Evolutionary conservation across 2,113 vertebrate genomes (phyloP).

Genomic region (Macaca nemestrina): DNA sequence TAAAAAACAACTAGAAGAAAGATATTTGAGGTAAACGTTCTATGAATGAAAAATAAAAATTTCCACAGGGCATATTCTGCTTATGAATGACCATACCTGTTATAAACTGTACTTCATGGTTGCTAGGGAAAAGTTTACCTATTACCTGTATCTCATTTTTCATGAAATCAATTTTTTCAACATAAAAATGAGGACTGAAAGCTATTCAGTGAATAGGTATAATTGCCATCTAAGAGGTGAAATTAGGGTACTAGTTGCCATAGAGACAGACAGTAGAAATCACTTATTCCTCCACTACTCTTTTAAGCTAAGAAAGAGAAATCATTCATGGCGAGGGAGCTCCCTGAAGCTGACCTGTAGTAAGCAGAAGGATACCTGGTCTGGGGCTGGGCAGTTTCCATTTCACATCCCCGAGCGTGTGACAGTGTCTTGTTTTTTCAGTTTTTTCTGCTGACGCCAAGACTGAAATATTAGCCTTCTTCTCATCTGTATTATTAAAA

Average conservation of each 20-base stretch:
- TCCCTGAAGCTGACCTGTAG: neutral
- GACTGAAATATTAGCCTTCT: neutral
- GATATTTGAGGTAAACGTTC: neutral
- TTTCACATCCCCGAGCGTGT: neutral
- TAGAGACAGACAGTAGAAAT: slow-evolving; percentile 74
- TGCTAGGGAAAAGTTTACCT: neutral
- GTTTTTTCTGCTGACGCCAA: neutral
- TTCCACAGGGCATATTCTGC: neutral
- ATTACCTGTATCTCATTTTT: slow-evolving; percentile 49
- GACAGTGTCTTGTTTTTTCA: neutral
- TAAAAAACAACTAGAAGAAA: slow-evolving; percentile 15
- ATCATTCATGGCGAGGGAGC: neutral
- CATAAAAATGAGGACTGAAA: slow-evolving; percentile 55
- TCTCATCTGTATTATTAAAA: slow-evolving; percentile 19
- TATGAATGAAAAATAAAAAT: neutral
- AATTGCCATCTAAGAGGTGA: slow-evolving; percentile 69
- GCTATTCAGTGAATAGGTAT: slow-evolving; percentile 65
- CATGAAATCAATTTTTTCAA: slow-evolving; percentile 66
- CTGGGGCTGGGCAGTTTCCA: neutral
- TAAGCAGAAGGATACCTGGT: neutral
- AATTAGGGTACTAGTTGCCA: slow-evolving; percentile 73
- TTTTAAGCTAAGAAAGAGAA: slow-evolving; percentile 60
- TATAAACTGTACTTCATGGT: neutral
- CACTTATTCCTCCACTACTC: slow-evolving; percentile 37
- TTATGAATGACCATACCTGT: neutral